Conservation (phyloP, 2,797 vertebrate genomes). For the Cossypha dichroa region DNA sequence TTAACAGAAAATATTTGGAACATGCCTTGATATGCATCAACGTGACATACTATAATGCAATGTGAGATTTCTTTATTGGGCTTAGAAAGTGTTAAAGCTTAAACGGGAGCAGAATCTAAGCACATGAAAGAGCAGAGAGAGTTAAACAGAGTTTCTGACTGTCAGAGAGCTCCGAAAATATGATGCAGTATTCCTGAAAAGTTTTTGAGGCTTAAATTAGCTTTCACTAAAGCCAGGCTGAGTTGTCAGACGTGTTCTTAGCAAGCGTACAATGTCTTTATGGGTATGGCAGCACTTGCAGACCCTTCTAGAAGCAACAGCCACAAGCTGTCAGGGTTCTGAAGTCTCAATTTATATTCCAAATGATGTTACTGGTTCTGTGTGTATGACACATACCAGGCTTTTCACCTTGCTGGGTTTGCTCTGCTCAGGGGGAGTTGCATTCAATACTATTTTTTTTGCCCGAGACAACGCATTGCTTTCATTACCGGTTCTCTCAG, state of each 20-base stretch:
- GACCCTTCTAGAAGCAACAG: not conserved
- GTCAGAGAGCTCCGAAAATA: not conserved
- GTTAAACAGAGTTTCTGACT: not conserved
- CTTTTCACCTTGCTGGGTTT: not conserved
- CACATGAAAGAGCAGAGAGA: not conserved
- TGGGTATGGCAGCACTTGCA: not conserved
- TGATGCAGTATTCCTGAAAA: not conserved
- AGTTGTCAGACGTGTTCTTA: not conserved
- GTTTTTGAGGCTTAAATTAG: slow-evolving; percentile 7
- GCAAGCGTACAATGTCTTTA: not conserved
- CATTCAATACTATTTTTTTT: not conserved
- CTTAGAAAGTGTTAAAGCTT: slow-evolving; percentile 2
- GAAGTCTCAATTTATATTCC: not conserved
- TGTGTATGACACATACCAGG: not conserved
- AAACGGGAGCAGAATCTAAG: not conserved
- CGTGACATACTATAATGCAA: not conserved
- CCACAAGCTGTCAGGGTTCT: not conserved
- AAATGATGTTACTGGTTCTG: not conserved
- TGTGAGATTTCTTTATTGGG: not conserved
- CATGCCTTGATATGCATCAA: not conserved
- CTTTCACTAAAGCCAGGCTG: not conserved
- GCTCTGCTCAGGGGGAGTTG: not conserved
- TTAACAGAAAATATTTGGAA: not conserved
- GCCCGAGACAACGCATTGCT: not conserved
- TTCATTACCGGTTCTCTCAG: not conserved